Base-by-base conservation (phyloP, 2,888 invertebrate genomes). In the Lacanobia oleracea region DNA sequence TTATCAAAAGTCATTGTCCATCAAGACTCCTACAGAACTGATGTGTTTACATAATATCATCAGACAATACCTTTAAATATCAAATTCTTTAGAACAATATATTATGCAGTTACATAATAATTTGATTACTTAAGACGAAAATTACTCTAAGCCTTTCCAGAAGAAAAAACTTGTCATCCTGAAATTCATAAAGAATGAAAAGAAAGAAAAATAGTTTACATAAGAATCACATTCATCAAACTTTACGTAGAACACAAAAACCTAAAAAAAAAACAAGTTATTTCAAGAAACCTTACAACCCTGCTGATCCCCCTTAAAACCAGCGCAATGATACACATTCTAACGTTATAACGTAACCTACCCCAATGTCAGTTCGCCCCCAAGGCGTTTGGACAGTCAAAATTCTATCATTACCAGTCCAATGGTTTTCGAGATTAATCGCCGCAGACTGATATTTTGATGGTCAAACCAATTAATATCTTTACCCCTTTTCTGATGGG, bases 401-500 rank as follows among this genome's bases (percentile, higher is more conserved):
- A 83, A 83, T 74, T 74, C 40, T 60, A 71, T 85, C 67, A 85
- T 50, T 0, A 59, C 37, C 80, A 62, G 62, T 67, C 16, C 53
- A 74, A 51, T 83, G 76, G 21, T 74, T 79, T 83, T 65, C n/a
- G 63, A 79, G 56, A 83, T 83, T 79, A 50, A 51, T 64, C 16
- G 12, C 0, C 54, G 33, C 45, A 64, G 43, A 53, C 59, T 23
- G 45, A 43, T 18, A 45, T 59, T 61, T 45, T n/a, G 21, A 53
- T 62, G n/a, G 43, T 27, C n/a, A 27, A 57, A 10, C 27, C 12
- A n/a, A n/a, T 65, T 61, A 16, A 51, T 37, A 23, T 27, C 14
- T 40, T 57, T n/a, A 23, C 23, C 23, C 40, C 48, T 60, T 65
- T 27, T 45, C n/a, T 5, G 10, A 21, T 14, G 33, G 43, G 43